A percentile compares a stretch with the other conserved stretches of the same genome.
Evolutionary conservation across 2,888 invertebrate genomes (phyloP).

Genomic region (Desoria tigrina): DNA sequence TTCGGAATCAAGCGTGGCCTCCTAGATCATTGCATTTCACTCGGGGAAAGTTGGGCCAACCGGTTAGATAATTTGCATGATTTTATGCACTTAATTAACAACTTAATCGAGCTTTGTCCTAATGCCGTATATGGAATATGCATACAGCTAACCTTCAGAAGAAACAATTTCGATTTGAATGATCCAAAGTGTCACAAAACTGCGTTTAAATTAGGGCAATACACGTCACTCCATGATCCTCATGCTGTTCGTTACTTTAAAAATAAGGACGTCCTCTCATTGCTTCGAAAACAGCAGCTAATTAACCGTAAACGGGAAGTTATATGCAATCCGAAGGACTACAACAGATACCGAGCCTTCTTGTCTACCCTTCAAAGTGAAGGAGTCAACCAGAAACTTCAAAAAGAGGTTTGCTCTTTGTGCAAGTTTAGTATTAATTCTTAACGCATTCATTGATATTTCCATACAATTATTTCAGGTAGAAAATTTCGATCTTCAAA

Average conservation of each 20-base stretch:
- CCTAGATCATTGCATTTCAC: conserved; percentile 27
- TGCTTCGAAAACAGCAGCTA: conserved; percentile 22
- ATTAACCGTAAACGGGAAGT: conserved; percentile 27
- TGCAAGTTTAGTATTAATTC: not conserved
- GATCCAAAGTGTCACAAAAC: conserved; percentile 26
- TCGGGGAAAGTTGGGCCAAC: conserved; percentile 24
- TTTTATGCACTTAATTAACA: too few relatives aligned
- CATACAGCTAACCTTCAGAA: too few relatives aligned
- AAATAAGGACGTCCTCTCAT: not conserved
- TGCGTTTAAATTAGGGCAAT: conserved; percentile 8
- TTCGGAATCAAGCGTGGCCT: conserved; percentile 10
- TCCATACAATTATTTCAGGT: too few relatives aligned
- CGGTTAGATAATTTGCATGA: conserved; percentile 19
- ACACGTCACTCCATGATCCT: conserved; percentile 33
- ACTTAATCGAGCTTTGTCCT: too few relatives aligned
- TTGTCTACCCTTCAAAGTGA: conserved; percentile 25
- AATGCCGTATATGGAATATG: too few relatives aligned
- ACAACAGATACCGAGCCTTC: conserved; percentile 26
- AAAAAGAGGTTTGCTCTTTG: conserved; percentile 7
- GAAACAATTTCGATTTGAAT: conserved; percentile 27
- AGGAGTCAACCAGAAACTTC: conserved; percentile 14
- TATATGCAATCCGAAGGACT: conserved; percentile 26
- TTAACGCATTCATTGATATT: too few relatives aligned
- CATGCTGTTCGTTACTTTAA: conserved; percentile 25
- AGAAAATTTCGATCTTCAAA: too few relatives aligned